Conservation (phyloP, 2,888 invertebrate species). For the Rosalia funebris region DNA sequence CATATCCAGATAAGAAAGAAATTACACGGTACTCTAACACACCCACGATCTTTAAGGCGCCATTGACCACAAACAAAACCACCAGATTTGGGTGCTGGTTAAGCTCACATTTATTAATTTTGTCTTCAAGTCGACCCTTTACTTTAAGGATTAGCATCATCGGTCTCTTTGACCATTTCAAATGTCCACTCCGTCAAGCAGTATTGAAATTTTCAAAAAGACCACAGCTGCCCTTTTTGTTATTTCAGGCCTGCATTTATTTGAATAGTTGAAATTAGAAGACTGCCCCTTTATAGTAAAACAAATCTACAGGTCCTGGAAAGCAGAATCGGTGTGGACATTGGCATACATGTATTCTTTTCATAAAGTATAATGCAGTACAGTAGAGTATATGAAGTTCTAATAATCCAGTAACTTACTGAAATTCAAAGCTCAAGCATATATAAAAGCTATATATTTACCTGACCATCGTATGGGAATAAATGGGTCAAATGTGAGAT, state of each 20-base stretch:
- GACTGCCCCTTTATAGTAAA: not conserved
- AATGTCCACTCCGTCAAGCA: constrained; percentile 33
- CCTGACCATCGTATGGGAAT: too few relatives aligned
- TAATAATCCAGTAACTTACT: too few relatives aligned
- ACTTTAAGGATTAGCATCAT: constrained; percentile 36
- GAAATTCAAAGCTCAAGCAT: too few relatives aligned
- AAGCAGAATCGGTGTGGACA: too few relatives aligned
- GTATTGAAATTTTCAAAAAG: constrained; percentile 26
- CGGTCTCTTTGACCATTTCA: constrained; percentile 37
- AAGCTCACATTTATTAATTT: constrained; percentile 28
- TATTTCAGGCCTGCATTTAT: constrained; percentile 20
- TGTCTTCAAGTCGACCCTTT: constrained; percentile 34
- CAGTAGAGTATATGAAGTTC: too few relatives aligned
- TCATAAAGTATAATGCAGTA: too few relatives aligned
- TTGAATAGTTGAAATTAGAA: constrained; percentile 19
- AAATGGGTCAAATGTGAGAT: too few relatives aligned
- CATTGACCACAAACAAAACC: constrained; percentile 30
- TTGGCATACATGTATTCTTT: too few relatives aligned
- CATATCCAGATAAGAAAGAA: not conserved
- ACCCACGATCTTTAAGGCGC: constrained; percentile 6
- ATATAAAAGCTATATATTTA: too few relatives aligned
- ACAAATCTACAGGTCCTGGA: not conserved
- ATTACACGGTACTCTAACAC: not conserved
- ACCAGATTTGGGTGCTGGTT: constrained; percentile 11
- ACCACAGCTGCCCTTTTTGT: constrained; percentile 23